These are phyloP conservation scores for Sterna hirundo DNA, from an alignment of 2,113 vertebrate genomes.

Conservation along the genomic window DNA sequence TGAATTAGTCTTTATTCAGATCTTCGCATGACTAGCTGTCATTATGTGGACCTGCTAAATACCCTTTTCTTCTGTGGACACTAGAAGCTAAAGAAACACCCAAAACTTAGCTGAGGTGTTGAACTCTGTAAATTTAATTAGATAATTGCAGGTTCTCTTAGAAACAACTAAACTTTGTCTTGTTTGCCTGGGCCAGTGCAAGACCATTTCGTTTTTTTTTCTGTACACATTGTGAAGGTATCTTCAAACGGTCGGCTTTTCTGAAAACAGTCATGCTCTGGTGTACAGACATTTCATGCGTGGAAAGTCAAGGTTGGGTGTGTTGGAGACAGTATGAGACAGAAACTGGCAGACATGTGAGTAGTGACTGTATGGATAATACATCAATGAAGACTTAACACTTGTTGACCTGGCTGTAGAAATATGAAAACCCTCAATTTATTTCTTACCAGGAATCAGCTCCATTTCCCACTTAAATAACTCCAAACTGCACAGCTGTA, in stretches of 20 bases:
- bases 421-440: neutral
- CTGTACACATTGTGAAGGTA: neutral
- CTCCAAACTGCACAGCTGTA: neutral
- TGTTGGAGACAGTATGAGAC: neutral
- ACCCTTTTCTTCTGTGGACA: neutral
- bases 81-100: neutral
- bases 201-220: neutral
- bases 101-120: neutral
- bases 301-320: neutral
- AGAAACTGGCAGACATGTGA: rapidly evolving
- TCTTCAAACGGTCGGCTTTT: neutral
- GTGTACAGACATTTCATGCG: neutral
- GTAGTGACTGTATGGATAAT: neutral
- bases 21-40: neutral
- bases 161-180: neutral
- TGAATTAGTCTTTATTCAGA: neutral
- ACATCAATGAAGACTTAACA: neutral
- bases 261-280: neutral
- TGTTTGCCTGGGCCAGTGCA: neutral
- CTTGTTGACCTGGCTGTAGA: neutral
- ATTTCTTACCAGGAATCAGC: neutral
- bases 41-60: neutral
- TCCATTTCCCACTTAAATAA: neutral
- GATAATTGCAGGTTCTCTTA: neutral
- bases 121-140: neutral